A percentile compares a stretch with the other conserved stretches of the same genome.
Conservation (phyloP, 2,888 invertebrate genomes). For the Phania funesta region DNA sequence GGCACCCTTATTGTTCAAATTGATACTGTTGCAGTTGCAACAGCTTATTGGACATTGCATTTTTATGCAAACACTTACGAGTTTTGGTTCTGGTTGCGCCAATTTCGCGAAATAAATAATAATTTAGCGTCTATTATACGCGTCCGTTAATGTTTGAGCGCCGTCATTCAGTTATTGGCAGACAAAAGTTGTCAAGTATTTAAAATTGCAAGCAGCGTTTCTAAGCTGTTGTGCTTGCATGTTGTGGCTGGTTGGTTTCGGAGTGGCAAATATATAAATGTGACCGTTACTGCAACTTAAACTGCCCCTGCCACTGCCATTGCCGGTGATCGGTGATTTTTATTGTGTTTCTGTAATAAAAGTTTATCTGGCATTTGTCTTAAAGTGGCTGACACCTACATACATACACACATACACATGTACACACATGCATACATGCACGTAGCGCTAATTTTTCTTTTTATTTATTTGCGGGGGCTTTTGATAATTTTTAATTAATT, state of each 20-base stretch:
- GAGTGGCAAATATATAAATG: slow-evolving; percentile 46
- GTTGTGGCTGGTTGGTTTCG: slow-evolving; percentile 2
- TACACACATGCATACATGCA: background rate
- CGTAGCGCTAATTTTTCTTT: slow-evolving; percentile 8
- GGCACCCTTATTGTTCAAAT: slow-evolving; percentile 66
- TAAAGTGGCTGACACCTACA: slow-evolving; percentile 41
- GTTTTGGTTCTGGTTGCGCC: slow-evolving; percentile 55
- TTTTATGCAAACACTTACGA: slow-evolving; percentile 4
- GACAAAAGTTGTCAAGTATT: slow-evolving; percentile 15
- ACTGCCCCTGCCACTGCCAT: background rate
- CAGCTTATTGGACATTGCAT: slow-evolving; percentile 13
- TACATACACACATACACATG: background rate
- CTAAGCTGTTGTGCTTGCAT: background rate
- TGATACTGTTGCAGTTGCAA: slow-evolving; percentile 16
- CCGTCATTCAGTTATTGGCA: slow-evolving; percentile 53
- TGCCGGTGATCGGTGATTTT: background rate
- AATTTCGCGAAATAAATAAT: slow-evolving; percentile 73
- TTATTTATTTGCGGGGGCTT: slow-evolving; percentile 24
- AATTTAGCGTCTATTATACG: slow-evolving; percentile 73
- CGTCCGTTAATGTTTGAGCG: slow-evolving; percentile 54
- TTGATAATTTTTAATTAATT: slow-evolving; percentile 37
- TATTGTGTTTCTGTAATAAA: slow-evolving; percentile 12
- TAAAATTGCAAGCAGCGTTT: slow-evolving; percentile 11
- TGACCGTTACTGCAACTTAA: background rate
- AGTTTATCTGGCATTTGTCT: slow-evolving; percentile 9